phyloP scores from a whole-genome alignment of 2,113 vertebrate genomes.

The Tringa solitaria region DNA sequence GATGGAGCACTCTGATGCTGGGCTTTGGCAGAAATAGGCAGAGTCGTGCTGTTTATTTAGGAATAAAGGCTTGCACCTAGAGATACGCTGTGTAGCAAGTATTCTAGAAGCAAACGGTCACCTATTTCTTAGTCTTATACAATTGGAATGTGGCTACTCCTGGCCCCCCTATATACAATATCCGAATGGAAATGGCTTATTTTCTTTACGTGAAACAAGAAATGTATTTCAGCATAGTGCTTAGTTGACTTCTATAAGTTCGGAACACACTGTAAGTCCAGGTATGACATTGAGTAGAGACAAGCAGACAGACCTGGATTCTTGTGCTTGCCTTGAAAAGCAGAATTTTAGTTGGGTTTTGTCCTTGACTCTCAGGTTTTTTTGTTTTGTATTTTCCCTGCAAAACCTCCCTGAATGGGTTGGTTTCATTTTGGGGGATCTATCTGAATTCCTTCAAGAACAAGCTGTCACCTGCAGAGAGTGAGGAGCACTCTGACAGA shows the following conservation, averaged over 20 bases:
- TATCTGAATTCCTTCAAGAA: not conserved
- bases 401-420: not conserved
- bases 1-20: not conserved
- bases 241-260: not conserved
- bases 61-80: not conserved
- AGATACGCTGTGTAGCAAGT: not conserved
- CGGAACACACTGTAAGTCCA: not conserved
- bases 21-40: not conserved
- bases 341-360: not conserved
- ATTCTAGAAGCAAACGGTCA: not conserved
- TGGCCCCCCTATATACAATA: not conserved
- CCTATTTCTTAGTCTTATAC: not conserved
- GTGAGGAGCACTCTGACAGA: not conserved
- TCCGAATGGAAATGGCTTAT: not conserved
- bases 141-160: not conserved
- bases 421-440: not conserved
- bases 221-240: not conserved
- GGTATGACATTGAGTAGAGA: not conserved
- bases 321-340: not conserved
- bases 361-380: not conserved
- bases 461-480: not conserved
- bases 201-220: not conserved
- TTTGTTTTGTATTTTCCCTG: not conserved
- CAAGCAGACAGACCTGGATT: not conserved
- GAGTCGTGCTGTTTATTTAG: not conserved